These are phyloP conservation scores for Sminthurinus aureus DNA, from an alignment of 2,888 invertebrate species.

Conservation along the genomic window DNA sequence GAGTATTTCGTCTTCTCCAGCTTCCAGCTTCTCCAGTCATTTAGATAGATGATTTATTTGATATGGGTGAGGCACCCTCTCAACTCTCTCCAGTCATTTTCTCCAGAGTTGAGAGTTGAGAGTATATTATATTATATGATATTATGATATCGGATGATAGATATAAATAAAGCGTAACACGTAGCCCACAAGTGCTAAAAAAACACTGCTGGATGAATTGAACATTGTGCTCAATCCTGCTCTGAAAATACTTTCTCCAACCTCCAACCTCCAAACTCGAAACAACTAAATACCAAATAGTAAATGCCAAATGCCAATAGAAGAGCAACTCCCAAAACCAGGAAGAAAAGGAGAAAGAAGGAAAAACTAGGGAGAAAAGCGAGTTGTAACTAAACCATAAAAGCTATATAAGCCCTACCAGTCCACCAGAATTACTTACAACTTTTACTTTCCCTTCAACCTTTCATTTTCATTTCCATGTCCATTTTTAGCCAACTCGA, in stretches of 20 bases:
- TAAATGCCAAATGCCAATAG: too few species aligned
- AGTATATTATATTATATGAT: neutral
- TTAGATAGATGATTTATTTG: too few species aligned
- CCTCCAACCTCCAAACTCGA: too few species aligned
- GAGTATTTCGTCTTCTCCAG: neutral
- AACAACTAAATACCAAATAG: too few species aligned
- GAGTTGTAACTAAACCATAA: constrained; percentile 3
- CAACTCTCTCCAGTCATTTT: neutral
- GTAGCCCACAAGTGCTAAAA: neutral
- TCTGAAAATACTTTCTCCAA: constrained; percentile 5
- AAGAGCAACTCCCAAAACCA: too few species aligned
- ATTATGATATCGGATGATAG: neutral
- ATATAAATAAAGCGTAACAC: neutral
- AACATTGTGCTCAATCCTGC: neutral
- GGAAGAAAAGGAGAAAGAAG: too few species aligned
- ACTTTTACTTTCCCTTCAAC: neutral
- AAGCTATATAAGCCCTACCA: constrained; percentile 15
- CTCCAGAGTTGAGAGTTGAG: too few species aligned
- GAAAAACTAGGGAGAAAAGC: neutral
- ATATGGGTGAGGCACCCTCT: too few species aligned
- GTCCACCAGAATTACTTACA: neutral
- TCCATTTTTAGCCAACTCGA: neutral
- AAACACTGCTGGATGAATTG: neutral
- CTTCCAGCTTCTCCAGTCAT: neutral
- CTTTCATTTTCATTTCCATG: neutral